Evolutionary conservation across 2,797 vertebrate genomes (phyloP).

Genomic region (Propithecus perrieri): DNA sequence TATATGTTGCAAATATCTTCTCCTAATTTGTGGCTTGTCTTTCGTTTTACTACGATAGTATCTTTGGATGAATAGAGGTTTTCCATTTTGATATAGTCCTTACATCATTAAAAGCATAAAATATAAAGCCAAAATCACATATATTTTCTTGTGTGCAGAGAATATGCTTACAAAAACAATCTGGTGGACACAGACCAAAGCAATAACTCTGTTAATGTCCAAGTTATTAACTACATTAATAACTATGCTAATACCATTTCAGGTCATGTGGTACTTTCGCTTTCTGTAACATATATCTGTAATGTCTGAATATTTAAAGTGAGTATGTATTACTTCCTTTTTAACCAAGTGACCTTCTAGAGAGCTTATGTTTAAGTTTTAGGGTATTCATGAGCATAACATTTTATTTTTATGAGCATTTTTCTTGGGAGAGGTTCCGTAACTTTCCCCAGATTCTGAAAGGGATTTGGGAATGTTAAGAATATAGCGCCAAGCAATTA

Average conservation of each 20-base stretch:
- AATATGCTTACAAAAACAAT: background rate
- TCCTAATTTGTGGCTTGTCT: background rate
- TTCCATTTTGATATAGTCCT: background rate
- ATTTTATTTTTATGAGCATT: background rate
- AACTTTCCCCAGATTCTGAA: background rate
- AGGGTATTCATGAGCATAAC: background rate
- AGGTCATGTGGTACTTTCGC: background rate
- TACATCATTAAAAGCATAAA: background rate
- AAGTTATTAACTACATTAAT: background rate
- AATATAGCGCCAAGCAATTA: background rate
- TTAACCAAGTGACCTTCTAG: background rate
- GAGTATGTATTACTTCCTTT: background rate
- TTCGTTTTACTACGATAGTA: background rate
- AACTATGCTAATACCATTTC: background rate
- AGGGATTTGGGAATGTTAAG: background rate
- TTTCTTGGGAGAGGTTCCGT: background rate
- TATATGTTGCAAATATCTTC: background rate
- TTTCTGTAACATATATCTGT: background rate
- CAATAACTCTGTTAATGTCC: background rate
- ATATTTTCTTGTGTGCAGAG: background rate
- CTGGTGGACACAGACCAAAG: background rate
- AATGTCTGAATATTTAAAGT: background rate
- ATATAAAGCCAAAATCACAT: background rate
- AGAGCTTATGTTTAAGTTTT: background rate
- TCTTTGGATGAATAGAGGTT: background rate